A percentile compares a stretch with the other conserved stretches of the same genome.
Evolutionary conservation across 2,888 invertebrate genomes (phyloP).

Genomic region (Clunio marinus): DNA sequence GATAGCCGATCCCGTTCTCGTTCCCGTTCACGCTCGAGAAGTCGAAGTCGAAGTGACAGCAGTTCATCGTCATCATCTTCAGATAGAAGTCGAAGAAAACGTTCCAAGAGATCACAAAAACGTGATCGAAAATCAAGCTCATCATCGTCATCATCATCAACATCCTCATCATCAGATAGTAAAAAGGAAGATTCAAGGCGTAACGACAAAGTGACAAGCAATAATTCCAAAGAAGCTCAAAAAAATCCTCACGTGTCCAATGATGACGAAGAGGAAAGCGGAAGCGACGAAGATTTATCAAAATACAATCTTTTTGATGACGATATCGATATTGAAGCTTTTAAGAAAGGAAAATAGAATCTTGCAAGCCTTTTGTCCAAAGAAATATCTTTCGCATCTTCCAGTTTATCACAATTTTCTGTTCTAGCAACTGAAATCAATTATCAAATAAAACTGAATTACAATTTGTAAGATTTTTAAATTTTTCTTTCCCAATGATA

Average conservation of each 20-base stretch:
- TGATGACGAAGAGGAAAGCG: conserved; percentile 12
- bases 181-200: neutral
- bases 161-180: neutral
- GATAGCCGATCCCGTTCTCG: neutral
- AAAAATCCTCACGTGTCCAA: neutral
- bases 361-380: no score
- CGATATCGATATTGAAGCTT: conserved; percentile 25
- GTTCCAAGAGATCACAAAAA: neutral
- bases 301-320: conserved; percentile 37
- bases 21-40: neutral
- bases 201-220: neutral
- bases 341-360: conserved; percentile 7
- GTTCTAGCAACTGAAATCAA: neutral
- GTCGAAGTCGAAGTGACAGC: neutral
- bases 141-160: neutral
- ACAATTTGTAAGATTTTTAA: no score
- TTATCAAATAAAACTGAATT: neutral
- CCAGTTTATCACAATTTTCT: neutral
- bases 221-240: no score
- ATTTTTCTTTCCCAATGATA: no score
- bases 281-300: conserved; percentile 23
- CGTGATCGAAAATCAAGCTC: neutral
- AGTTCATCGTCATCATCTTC: neutral
- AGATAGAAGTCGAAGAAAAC: neutral
- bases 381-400: conserved; percentile 1